A percentile compares a stretch with the other conserved stretches of the same genome.
phyloP scores from a whole-genome alignment of 2,113 vertebrate genomes.

The Burhinus bistriatus region DNA sequence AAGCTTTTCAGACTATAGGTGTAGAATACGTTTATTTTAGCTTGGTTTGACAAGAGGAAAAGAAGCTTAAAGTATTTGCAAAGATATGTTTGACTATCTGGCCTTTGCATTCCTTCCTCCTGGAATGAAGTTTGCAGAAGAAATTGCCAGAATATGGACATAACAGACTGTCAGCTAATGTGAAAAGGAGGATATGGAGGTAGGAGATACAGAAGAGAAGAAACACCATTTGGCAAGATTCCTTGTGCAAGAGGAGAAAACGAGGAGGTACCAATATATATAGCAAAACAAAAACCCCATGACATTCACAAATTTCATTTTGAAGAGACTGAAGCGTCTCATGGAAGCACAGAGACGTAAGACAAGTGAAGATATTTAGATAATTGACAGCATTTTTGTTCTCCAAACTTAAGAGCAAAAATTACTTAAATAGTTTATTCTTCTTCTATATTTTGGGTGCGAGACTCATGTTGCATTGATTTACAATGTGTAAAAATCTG shows the following conservation, averaged over 20 bases:
- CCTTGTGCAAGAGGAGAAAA: not conserved
- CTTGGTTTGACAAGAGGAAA: not conserved
- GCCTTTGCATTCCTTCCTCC: conserved; percentile 17
- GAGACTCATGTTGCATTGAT: not conserved
- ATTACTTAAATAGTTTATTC: not conserved
- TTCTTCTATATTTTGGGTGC: not conserved
- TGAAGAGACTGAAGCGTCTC: rapidly evolving
- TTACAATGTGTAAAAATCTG: not conserved
- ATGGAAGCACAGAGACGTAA: rapidly evolving
- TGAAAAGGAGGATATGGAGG: not conserved
- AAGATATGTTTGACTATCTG: not conserved
- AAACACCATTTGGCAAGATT: not conserved
- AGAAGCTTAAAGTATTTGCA: conserved; percentile 13
- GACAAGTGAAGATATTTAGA: not conserved
- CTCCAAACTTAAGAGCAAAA: not conserved
- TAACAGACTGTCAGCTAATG: not conserved
- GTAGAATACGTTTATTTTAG: conserved; percentile 13
- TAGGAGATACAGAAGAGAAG: not conserved
- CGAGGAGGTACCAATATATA: not conserved
- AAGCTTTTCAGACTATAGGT: not conserved
- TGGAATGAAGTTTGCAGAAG: not conserved
- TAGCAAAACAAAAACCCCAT: rapidly evolving
- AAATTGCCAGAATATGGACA: not conserved
- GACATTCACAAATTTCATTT: not conserved
- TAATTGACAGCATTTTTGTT: not conserved